Conservation (phyloP, 1,140 invertebrate species). For the Drosophila obscura region DNA sequence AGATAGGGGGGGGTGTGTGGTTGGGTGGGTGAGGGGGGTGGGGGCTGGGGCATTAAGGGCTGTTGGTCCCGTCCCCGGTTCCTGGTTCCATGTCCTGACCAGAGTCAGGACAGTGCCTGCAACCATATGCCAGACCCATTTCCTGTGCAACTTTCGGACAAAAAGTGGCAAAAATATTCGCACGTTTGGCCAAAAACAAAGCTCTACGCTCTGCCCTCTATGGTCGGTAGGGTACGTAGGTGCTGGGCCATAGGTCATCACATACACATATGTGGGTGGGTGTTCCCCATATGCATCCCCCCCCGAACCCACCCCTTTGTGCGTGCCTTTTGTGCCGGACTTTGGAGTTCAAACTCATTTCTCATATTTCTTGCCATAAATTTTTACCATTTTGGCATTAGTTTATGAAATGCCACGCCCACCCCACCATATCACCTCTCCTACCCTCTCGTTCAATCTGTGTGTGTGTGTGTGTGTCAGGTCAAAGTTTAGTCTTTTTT, state of each 20-base stretch:
- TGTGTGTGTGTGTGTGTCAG: slow-evolving; percentile 16
- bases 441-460: not conserved
- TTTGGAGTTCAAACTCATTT: slow-evolving; percentile 52
- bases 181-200: slow-evolving; percentile 78
- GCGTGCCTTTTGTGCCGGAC: slow-evolving; percentile 63
- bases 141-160: slow-evolving; percentile 76
- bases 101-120: slow-evolving; percentile 22
- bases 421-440: slow-evolving; percentile 4
- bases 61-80: slow-evolving; percentile 9
- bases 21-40: no score
- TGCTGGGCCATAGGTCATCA: slow-evolving; percentile 21
- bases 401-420: slow-evolving; percentile 56
- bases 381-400: slow-evolving; percentile 65
- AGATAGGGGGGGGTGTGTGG: no score
- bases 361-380: slow-evolving; percentile 78
- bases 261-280: slow-evolving; percentile 2
- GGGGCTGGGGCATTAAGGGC: slow-evolving; percentile 39
- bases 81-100: slow-evolving; percentile 19
- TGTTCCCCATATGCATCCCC: not conserved
- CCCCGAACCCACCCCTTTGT: slow-evolving; percentile 23
- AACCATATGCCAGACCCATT: slow-evolving; percentile 69
- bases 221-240: not conserved
- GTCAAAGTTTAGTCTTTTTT: slow-evolving; percentile 51
- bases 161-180: slow-evolving; percentile 81
- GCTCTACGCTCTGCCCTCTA: slow-evolving; percentile 1